phyloP scores from a whole-genome alignment of 1,140 invertebrate genomes.

The Pogonomyrmex californicus region DNA sequence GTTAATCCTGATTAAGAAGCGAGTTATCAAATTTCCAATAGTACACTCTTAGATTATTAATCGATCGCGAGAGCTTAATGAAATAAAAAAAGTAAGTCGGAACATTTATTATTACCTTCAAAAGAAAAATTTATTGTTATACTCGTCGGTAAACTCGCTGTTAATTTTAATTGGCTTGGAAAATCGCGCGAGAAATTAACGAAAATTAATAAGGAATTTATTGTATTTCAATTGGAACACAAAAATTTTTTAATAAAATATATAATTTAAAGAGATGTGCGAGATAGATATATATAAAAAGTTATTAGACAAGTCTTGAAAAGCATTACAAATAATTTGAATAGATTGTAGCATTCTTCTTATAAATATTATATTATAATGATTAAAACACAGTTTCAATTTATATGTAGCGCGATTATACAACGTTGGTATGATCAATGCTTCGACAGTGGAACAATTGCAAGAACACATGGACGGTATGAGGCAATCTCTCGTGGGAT shows the following conservation, averaged over 20 bases:
- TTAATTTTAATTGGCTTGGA: conserved; percentile 32
- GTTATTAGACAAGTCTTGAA: not conserved
- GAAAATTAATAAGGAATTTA: conserved; percentile 21
- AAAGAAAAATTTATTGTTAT: not conserved
- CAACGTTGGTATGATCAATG: not conserved
- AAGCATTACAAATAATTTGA: not conserved
- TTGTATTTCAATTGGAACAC: conserved; percentile 26
- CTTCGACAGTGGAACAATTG: conserved; percentile 36
- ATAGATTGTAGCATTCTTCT: not conserved
- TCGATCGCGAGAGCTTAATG: not conserved
- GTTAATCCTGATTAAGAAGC: conserved; percentile 36
- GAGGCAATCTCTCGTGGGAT: conserved; percentile 73
- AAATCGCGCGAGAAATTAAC: not conserved
- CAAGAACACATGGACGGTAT: conserved; percentile 51
- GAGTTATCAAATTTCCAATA: conserved; percentile 12
- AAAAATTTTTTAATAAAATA: not conserved
- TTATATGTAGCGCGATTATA: not conserved
- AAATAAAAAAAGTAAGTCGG: not conserved
- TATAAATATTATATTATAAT: not conserved
- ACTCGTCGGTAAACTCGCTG: not conserved
- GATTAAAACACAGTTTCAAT: conserved; percentile 6
- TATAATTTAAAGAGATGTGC: not conserved
- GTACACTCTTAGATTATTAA: not conserved
- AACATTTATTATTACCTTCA: conserved; percentile 1
- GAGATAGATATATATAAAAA: conserved; percentile 1